Evolutionary conservation across 2,888 invertebrate genomes (phyloP).

Genomic region (Clanis bilineata): DNA sequence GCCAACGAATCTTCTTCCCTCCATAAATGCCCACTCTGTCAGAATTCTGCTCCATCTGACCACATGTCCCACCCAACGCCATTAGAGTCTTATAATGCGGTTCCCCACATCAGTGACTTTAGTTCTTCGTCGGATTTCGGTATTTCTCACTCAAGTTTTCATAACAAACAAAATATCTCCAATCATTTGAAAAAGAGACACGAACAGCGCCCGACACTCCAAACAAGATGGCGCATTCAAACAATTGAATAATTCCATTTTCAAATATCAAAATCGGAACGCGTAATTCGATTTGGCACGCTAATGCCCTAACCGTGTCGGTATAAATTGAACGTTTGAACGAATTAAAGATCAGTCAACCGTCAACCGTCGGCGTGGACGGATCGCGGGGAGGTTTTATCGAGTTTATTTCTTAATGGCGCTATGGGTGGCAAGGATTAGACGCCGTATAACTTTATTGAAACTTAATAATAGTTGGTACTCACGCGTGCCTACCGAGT

Average conservation of each 20-base stretch:
- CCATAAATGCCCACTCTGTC: too few species aligned
- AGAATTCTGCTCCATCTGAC: too few species aligned
- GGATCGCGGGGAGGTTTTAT: conserved; percentile 37
- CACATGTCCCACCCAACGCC: too few species aligned
- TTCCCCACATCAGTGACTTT: too few species aligned
- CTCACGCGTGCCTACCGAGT: conserved; percentile 30
- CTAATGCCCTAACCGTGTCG: conserved; percentile 72
- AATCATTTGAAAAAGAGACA: background rate
- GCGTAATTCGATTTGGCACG: conserved; percentile 66
- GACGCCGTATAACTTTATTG: conserved; percentile 53
- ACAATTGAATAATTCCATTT: conserved; percentile 70
- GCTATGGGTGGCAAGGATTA: conserved; percentile 54
- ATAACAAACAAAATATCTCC: background rate
- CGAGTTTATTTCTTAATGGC: conserved; percentile 47
- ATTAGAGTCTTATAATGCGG: too few species aligned
- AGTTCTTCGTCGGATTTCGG: too few species aligned
- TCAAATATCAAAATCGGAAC: conserved; percentile 67
- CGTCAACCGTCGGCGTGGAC: conserved; percentile 42
- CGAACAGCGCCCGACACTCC: background rate
- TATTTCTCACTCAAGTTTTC: background rate
- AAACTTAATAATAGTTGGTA: conserved; percentile 42
- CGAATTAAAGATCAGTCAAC: conserved; percentile 50
- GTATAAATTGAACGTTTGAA: conserved; percentile 64
- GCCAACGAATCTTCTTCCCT: too few species aligned
- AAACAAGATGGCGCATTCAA: conserved; percentile 24